These are phyloP conservation scores for Rhabditoides inermis DNA, from an alignment of 2,888 invertebrate genomes.

Conservation along the genomic window DNA sequence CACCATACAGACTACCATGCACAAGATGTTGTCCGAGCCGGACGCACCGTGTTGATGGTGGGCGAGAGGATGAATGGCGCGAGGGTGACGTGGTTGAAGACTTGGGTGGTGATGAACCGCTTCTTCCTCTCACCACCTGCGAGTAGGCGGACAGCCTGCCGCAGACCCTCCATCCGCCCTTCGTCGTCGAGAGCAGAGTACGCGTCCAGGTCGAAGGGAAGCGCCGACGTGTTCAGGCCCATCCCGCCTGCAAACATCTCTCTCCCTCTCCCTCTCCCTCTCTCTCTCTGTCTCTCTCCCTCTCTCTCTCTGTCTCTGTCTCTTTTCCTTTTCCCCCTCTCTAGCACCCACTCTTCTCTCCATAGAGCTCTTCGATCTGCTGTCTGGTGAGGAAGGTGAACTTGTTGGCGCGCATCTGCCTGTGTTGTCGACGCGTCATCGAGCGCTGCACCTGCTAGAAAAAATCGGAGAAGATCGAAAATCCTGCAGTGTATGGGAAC, in stretches of 20 bases:
- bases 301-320: not conserved
- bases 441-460: constrained; percentile 18
- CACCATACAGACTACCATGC: too few species aligned
- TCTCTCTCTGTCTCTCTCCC: not conserved
- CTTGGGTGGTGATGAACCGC: not conserved
- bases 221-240: constrained; percentile 10
- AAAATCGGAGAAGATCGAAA: too few species aligned
- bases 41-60: constrained; percentile 3
- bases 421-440: constrained; percentile 12
- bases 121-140: constrained; percentile 8
- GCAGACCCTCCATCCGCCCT: too few species aligned
- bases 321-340: not conserved
- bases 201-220: constrained; percentile 31
- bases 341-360: constrained; percentile 25
- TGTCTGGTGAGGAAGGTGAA: constrained; percentile 28
- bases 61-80: constrained; percentile 15
- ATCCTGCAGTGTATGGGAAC: too few species aligned
- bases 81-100: constrained; percentile 9
- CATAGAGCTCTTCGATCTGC: constrained; percentile 30
- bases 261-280: not conserved
- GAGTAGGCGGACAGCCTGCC: constrained; percentile 9
- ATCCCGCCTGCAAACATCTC: too few species aligned
- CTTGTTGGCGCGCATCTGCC: constrained; percentile 23
- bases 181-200: too few species aligned
- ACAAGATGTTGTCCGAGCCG: too few species aligned